Percentiles rank a stretch among this genome's conserved stretches.
Conservation (phyloP, 2,888 invertebrate species). For the Philonicus albiceps region DNA sequence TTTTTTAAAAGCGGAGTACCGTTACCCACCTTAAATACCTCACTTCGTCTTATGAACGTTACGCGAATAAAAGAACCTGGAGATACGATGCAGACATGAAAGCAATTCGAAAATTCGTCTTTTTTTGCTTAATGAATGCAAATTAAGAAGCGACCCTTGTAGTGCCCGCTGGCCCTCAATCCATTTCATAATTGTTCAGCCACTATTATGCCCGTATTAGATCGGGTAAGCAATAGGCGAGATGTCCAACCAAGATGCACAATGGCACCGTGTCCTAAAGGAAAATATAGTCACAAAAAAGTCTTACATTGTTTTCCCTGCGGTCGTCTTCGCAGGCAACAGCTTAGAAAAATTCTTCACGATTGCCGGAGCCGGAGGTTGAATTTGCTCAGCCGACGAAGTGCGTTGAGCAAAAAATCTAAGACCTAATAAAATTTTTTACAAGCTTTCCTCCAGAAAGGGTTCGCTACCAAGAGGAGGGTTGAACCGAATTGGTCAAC, state of each 20-base stretch:
- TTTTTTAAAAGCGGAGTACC: not conserved
- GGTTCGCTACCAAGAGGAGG: not conserved
- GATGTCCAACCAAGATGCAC: conserved; percentile 61
- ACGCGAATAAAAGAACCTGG: not conserved
- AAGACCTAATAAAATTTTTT: not conserved
- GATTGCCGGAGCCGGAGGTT: not conserved
- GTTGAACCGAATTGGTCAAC: conserved; percentile 2
- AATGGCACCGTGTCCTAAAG: conserved; percentile 48
- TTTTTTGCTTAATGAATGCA: conserved; percentile 24
- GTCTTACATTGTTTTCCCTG: not conserved
- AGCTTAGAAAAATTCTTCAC: not conserved
- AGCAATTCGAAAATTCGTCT: not conserved
- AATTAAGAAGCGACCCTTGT: not conserved
- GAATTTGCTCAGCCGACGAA: not conserved
- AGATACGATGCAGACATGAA: not conserved
- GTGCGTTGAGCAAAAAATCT: not conserved
- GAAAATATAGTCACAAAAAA: not conserved
- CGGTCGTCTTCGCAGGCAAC: not conserved
- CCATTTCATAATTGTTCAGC: conserved; percentile 27
- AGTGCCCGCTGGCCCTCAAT: not conserved
- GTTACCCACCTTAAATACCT: not conserved
- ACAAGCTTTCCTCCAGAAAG: not conserved
- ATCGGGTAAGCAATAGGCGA: conserved; percentile 57
- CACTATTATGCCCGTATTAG: conserved; percentile 53
- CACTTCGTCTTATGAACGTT: not conserved